Base-by-base conservation (phyloP, 2,888 invertebrate genomes). In the Cordylochernes scorpioides region DNA sequence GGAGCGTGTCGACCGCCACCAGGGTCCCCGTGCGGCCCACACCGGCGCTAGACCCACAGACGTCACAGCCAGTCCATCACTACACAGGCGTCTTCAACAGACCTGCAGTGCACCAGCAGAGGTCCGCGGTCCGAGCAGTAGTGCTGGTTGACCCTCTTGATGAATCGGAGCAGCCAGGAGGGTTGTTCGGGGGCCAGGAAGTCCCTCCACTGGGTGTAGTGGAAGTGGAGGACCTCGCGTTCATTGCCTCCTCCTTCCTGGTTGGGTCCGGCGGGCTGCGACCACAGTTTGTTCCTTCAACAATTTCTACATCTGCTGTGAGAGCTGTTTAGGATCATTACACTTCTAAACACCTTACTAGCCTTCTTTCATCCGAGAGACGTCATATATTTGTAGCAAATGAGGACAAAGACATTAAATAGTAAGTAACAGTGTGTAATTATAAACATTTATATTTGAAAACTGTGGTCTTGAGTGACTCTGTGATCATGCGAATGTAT, bases 151-250 rank as follows among this genome's bases (percentile, higher is more conserved):
- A 84, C 71, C 40, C 78, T 61, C 55, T 73, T 72, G 32, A 84
- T 73, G 48, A 84, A 84, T 48, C 75, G 73, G 29, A 84, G 65
- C 45, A 86, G 72, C 18, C 82, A 82, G 43, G 77, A 71, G 0
- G 86, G 78, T 55, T 84, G 75, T 46, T 88, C 86, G 0, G 88
- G 86, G 2, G 86, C 86, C 52, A 77, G 74, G 48, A 86, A 86
- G 53, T 88, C 88, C 52, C 80, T 84, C 88, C 88, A 88, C 43
- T 77, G 73, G 29, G 82, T 63, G 58, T 80, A 88, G 56, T 88
- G 88, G 54, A 78, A 86, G 51, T 88, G 88, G 1, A 71, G 64
- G 32, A 88, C 68, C 37, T 65, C 64, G 18, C 71, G 59, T 28
- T 39, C 35, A 35, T 40, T 30, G 17, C 37, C 27, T 24, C 21